These are phyloP conservation scores for Erebia palarica DNA, from an alignment of 2,888 invertebrate genomes.

Conservation along the genomic window DNA sequence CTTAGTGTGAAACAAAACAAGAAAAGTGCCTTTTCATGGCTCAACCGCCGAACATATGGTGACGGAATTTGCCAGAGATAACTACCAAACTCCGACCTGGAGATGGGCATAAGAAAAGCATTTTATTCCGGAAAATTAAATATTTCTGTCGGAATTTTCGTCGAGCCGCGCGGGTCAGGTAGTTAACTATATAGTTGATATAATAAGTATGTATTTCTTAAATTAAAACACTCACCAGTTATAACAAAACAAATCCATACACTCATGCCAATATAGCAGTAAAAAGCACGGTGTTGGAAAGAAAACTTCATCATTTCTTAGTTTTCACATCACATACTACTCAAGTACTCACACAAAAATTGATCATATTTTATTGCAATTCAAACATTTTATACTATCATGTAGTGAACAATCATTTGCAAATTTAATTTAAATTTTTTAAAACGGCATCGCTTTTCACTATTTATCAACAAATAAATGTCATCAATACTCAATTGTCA, in stretches of 20 bases:
- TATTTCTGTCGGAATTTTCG: no score
- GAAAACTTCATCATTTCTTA: slow-evolving; percentile 75
- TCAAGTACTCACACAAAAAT: slow-evolving; percentile 3
- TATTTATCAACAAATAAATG: slow-evolving; percentile 40
- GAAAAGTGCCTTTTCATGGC: no score
- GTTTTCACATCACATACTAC: slow-evolving; percentile 41
- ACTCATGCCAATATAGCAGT: slow-evolving; percentile 91
- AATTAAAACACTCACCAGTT: slow-evolving; percentile 80
- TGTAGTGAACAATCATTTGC: background rate
- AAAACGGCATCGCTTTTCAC: slow-evolving; percentile 5
- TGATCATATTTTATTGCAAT: background rate
- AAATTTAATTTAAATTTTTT: background rate
- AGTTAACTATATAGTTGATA: no score
- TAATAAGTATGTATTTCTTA: no score
- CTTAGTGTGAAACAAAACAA: no score
- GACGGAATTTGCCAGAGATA: no score
- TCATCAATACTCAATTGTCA: background rate
- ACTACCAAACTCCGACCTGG: no score
- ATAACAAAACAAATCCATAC: slow-evolving; percentile 91
- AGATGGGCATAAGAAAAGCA: no score
- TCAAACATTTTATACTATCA: background rate
- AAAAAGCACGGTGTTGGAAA: slow-evolving; percentile 89
- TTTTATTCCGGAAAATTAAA: no score
- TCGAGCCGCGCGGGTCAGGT: no score
- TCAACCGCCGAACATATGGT: no score